These are phyloP conservation scores for Forpus xanthops DNA, from an alignment of 2,797 vertebrate species.

Conservation along the genomic window DNA sequence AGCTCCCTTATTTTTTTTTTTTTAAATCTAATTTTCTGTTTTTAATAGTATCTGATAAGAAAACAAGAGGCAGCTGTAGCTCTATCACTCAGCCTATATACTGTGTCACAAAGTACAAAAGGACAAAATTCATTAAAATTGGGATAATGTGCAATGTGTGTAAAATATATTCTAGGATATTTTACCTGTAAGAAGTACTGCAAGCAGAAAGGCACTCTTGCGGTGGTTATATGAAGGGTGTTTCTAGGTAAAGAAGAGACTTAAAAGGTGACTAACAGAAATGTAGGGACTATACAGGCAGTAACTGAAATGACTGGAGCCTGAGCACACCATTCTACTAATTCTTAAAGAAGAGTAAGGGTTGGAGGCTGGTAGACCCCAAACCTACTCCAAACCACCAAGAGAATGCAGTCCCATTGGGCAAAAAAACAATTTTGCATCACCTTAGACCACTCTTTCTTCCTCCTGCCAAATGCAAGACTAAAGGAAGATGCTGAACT, in stretches of 20 bases:
- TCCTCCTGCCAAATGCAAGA: background rate
- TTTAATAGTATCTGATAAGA: conserved; percentile 31
- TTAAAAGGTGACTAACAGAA: background rate
- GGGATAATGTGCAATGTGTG: background rate
- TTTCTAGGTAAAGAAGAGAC: background rate
- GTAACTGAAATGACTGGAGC: background rate
- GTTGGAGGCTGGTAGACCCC: background rate
- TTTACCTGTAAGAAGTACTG: background rate
- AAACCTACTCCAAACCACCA: background rate
- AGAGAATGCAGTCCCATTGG: background rate
- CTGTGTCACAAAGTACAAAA: background rate
- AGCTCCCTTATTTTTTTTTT: background rate
- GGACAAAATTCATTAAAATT: background rate
- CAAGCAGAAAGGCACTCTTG: background rate
- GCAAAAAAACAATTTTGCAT: background rate
- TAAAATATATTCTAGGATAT: background rate
- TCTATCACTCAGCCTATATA: background rate
- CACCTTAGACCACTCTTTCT: background rate
- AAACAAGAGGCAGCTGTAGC: conserved; percentile 15
- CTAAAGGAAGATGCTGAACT: background rate
- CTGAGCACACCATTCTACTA: background rate
- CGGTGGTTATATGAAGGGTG: background rate
- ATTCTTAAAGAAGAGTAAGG: background rate
- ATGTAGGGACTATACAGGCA: background rate
- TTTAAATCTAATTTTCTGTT: conserved; percentile 43